Evolutionary conservation across 2,113 vertebrate genomes (phyloP).

Genomic region (Cottus gobio): DNA sequence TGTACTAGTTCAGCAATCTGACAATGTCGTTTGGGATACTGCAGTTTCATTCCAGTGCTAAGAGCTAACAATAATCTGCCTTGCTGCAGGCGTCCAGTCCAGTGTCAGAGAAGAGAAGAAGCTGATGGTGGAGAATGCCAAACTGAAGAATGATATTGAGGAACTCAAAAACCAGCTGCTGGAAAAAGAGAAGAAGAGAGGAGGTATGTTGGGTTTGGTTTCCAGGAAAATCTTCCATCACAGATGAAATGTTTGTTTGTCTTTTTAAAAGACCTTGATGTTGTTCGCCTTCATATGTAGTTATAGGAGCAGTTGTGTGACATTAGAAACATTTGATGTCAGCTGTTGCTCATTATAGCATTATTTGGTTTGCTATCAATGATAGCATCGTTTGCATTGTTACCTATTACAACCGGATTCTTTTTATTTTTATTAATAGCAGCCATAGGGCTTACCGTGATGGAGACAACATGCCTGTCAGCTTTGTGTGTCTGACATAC

Average conservation of each 20-base stretch:
- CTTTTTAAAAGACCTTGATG: constrained; percentile 55
- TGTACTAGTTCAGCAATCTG: background rate
- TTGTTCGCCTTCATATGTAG: constrained; percentile 34
- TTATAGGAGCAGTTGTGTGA: constrained; percentile 3
- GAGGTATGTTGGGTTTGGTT: constrained; percentile 84
- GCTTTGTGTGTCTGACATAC: constrained; percentile 30
- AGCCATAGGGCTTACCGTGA: constrained; percentile 17
- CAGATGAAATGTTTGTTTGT: constrained; percentile 46
- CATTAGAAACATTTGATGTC: constrained; percentile 42
- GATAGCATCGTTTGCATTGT: constrained; percentile 51
- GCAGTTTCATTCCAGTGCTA: constrained; percentile 13
- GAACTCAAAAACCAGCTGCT: constrained; percentile 90
- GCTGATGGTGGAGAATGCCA: constrained; percentile 95
- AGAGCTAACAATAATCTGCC: constrained; percentile 43
- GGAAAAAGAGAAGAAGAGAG: constrained; percentile 91
- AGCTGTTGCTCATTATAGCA: constrained; percentile 57
- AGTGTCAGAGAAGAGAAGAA: constrained; percentile 95
- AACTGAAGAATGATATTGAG: constrained; percentile 95
- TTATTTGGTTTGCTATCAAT: constrained; percentile 56
- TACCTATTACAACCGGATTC: constrained; percentile 42
- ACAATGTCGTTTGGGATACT: constrained; percentile 2
- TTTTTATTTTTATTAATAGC: constrained; percentile 35
- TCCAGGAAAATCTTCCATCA: constrained; percentile 9
- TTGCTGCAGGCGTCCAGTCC: constrained; percentile 88
- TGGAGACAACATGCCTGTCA: constrained; percentile 47